Percentiles rank a stretch among this genome's conserved stretches.
These are phyloP conservation scores for Fratercula arctica DNA, from an alignment of 2,797 vertebrate genomes.

Conservation along the genomic window DNA sequence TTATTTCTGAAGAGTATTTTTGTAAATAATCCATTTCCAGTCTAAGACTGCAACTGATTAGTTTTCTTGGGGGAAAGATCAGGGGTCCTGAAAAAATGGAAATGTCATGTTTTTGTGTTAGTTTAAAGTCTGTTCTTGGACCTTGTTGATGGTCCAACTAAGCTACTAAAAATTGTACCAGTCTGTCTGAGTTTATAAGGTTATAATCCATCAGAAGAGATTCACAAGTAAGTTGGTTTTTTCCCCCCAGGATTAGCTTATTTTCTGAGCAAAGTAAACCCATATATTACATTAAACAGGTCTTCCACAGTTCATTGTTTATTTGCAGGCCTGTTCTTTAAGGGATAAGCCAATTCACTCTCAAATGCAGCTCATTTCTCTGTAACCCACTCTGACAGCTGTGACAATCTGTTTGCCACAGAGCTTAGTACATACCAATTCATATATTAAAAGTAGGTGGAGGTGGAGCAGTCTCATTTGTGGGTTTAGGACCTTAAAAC, in stretches of 20 bases:
- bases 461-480: not conserved
- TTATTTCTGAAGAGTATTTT: not conserved
- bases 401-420: not conserved
- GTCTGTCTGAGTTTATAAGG: not conserved
- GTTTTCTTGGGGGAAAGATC: not conserved
- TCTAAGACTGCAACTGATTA: not conserved
- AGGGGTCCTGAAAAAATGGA: not conserved
- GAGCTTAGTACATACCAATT: not conserved
- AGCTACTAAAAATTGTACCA: not conserved
- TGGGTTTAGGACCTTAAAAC: not conserved
- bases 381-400: not conserved
- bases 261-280: slow-evolving; percentile 4
- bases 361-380: not conserved
- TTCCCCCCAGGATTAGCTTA: not conserved
- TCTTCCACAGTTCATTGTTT: not conserved
- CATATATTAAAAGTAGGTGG: not conserved
- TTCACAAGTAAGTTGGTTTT: not conserved
- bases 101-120: not conserved
- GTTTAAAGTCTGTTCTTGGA: not conserved
- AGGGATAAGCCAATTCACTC: not conserved
- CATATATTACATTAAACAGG: not conserved
- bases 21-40: not conserved
- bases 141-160: not conserved
- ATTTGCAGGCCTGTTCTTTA: not conserved
- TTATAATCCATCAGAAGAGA: not conserved